These are phyloP conservation scores for Agonopterix heracliana DNA, from an alignment of 2,888 invertebrate species.

Conservation along the genomic window DNA sequence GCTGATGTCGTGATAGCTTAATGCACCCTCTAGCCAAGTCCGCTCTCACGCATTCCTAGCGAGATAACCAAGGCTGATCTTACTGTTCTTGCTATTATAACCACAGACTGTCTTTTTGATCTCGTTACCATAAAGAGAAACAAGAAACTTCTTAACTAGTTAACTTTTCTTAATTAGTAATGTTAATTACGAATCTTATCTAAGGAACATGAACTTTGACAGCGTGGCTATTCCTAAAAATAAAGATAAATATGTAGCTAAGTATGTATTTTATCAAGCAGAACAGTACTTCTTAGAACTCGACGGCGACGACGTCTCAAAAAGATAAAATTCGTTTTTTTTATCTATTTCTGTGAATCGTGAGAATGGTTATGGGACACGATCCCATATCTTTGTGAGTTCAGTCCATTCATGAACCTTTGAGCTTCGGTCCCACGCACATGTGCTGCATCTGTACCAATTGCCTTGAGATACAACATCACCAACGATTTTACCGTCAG, in stretches of 20 bases:
- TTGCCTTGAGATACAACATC: background rate
- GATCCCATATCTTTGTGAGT: constrained; percentile 40
- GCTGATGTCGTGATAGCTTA: constrained; percentile 63
- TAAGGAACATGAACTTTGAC: constrained; percentile 18
- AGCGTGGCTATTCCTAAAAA: constrained; percentile 2
- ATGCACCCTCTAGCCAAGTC: constrained; percentile 43
- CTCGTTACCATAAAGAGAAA: background rate
- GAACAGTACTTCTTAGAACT: background rate
- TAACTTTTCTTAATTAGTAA: background rate
- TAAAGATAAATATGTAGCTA: background rate
- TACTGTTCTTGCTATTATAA: constrained; percentile 10
- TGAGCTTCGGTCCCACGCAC: constrained; percentile 51
- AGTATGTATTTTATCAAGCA: background rate
- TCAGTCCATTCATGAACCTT: constrained; percentile 55
- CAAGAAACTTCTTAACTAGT: background rate
- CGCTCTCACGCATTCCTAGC: constrained; percentile 42
- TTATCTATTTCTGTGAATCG: constrained; percentile 49
- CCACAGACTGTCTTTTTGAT: background rate
- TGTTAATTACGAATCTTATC: background rate
- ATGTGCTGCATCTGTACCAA: constrained; percentile 56
- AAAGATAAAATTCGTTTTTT: constrained; percentile 19
- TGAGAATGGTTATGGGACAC: constrained; percentile 52
- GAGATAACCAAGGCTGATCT: constrained; percentile 43
- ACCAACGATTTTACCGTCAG: background rate
- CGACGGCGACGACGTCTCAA: background rate